Evolutionary conservation across 2,797 vertebrate genomes (phyloP).

Genomic region (Rachycentron canadum): DNA sequence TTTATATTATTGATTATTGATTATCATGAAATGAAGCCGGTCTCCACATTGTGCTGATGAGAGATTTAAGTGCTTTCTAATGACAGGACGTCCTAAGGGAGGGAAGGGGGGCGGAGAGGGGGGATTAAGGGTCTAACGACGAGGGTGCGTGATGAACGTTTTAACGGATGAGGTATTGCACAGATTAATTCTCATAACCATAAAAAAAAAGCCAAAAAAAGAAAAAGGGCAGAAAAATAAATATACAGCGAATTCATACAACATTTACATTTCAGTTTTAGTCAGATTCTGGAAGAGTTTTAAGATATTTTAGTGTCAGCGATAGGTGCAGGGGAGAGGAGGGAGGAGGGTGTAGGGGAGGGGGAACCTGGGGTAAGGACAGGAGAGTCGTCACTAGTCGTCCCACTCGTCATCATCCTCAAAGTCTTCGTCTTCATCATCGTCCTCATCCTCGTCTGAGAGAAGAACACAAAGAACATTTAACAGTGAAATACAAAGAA

Average conservation of each 20-base stretch:
- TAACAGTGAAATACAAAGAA: background rate
- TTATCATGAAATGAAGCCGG: constrained; percentile 22
- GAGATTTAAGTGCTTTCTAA: constrained; percentile 60
- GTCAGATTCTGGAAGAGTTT: constrained; percentile 88
- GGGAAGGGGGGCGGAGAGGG: background rate
- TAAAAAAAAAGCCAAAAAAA: constrained; percentile 87
- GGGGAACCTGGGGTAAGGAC: background rate
- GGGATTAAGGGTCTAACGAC: constrained; percentile 33
- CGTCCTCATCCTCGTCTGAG: constrained; percentile 95
- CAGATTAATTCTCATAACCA: constrained; percentile 88
- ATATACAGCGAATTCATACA: constrained; percentile 95
- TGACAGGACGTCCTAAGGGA: constrained; percentile 7
- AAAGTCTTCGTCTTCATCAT: constrained; percentile 95
- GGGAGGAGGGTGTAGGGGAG: no score
- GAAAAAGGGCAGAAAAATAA: constrained; percentile 95
- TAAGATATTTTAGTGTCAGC: constrained; percentile 74
- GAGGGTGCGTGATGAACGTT: constrained; percentile 85
- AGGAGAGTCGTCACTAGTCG: constrained; percentile 78
- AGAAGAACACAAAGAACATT: background rate
- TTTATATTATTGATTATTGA: constrained; percentile 3
- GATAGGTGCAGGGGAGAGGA: constrained; percentile 29
- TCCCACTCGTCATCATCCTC: constrained; percentile 99
- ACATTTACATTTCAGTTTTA: constrained; percentile 95
- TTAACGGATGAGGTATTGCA: constrained; percentile 99
- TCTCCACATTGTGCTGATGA: constrained; percentile 42